Evolutionary conservation across 2,797 vertebrate genomes (phyloP), one percentile per base, ranked within the genome.

Genomic region (Cryptoblepharus egeriae): DNA sequence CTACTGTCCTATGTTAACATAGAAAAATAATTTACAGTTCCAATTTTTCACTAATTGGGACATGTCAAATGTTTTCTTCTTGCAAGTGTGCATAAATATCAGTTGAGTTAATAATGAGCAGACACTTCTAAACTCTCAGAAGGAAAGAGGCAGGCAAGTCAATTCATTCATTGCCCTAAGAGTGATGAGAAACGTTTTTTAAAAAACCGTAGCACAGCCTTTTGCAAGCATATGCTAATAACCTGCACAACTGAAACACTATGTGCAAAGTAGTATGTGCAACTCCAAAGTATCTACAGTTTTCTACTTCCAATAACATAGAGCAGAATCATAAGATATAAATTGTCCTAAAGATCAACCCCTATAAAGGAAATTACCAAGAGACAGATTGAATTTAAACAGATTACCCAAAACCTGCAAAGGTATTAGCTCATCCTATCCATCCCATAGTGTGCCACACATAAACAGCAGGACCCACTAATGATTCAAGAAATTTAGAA

Each of bases 351-450:
- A 0, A 2, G 26, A 64, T 20, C 64, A 67, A 67, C 20, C 24
- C 12, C 1, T 35, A 60, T 45, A 89, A 75, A 1, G n/a, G n/a
- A 13, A n/a, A 28, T 84, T 83, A 87, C 42, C 84, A 84, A 85
- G 75, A 8, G 16, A 22, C 20, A 69, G 60, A 82, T 61, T 39
- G 15, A 10, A 55, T 72, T 57, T 45, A 45, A 30, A 5, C 11
- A 45, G 5, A 57, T 65, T 30, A n/a, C 32, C 57, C 22, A 78
- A 58, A 72, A 15, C 35, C 24, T 37, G 16, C 37, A 42, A 75
- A 28, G 22, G 26, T 45, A 70, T 28, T 70, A 39, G 35, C 15
- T 57, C 57, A 35, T 6, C 61, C 28, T 45, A 61, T n/a, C 32
- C 42, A 58, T 28, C 9, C 30, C 49, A 32, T 57, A 58, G 57